Base-by-base conservation (phyloP, 2,888 invertebrate species). In the Nomada ferruginata region DNA sequence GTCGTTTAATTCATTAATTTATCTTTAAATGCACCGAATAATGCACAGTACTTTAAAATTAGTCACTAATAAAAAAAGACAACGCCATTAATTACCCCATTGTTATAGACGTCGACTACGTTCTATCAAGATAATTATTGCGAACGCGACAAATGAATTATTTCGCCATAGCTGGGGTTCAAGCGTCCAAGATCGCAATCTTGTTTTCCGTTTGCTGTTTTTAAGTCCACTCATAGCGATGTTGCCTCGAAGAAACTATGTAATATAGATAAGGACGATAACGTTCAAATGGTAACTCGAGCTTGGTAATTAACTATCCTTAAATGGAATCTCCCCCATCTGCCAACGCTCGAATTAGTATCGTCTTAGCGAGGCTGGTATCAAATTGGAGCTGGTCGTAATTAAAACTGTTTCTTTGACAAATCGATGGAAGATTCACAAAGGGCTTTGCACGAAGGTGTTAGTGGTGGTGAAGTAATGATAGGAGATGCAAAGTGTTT, bases 221-320 rank as follows among this genome's bases (percentile, higher is more conserved):
- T 61, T 42, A 15, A 20, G 36, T 11, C 23, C 29, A 5, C 57
- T 68, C 36, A 5, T 36, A 64, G 13, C n/a, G 36, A 57, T 71
- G 60, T 10, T 47, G 47, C 47, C 47, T 47, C 47, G 47, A 47
- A 47, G 47, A 15, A 47, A 47, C 47, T 47, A 47, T 47, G 13
- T 15, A 15, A 11, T 15, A 47, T 15, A 3, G 18, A 76, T 73
- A 70, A 18, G 69, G 53, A 52, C 63, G 44, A 70, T 70, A 73
- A 57, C 2, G 72, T 61, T 29, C 50, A 72, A 73, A 26, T 52
- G 42, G 15, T 63, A n/a, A 47, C 36, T 52, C 42, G 63, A 79
- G 23, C 36, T 26, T 4, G 11, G 52, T 52, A 81, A 81, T 81
- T 84, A 80, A 70, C 59, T 44, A 29, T n/a, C 59, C 23, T 75